These are phyloP conservation scores for Dermolepida albohirtum DNA, from an alignment of 2,888 invertebrate species.

Conservation along the genomic window DNA sequence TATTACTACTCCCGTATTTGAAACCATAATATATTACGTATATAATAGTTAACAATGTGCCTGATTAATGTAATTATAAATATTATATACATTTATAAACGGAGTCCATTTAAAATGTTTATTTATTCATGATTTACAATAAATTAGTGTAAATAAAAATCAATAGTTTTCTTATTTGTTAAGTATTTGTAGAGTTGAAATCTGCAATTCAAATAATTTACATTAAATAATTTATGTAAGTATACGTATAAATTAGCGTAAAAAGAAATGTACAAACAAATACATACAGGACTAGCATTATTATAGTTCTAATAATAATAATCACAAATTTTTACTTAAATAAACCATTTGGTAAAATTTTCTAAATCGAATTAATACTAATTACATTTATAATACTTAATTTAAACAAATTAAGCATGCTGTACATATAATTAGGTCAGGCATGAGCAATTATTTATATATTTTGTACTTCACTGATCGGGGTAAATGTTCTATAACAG, in stretches of 20 bases:
- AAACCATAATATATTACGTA: no score
- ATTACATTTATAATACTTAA: conserved; percentile 17
- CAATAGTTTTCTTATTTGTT: conserved; percentile 12
- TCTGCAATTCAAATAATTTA: conserved; percentile 28
- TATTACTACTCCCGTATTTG: no score
- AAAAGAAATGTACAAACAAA: conserved; percentile 18
- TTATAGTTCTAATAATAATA: conserved; percentile 19
- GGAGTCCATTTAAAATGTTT: no score
- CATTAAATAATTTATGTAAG: conserved; percentile 24
- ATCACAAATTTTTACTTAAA: conserved; percentile 24
- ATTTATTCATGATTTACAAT: conserved; percentile 4
- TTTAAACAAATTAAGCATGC: conserved; percentile 21
- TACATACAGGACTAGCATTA: conserved; percentile 33
- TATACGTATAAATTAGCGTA: conserved; percentile 27
- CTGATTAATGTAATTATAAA: no score
- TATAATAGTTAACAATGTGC: no score
- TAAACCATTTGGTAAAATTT: conserved; percentile 27
- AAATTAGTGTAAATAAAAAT: conserved; percentile 22
- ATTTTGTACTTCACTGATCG: conserved; percentile 22
- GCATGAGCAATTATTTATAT: conserved; percentile 24
- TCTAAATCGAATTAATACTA: conserved; percentile 28
- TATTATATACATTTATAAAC: no score
- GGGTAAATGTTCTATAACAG: conserved; percentile 21
- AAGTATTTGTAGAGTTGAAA: conserved; percentile 25
- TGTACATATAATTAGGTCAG: conserved; percentile 8